These are phyloP conservation scores for Cardiocondyla obscurior DNA, from an alignment of 1,140 invertebrate genomes.

Conservation along the genomic window DNA sequence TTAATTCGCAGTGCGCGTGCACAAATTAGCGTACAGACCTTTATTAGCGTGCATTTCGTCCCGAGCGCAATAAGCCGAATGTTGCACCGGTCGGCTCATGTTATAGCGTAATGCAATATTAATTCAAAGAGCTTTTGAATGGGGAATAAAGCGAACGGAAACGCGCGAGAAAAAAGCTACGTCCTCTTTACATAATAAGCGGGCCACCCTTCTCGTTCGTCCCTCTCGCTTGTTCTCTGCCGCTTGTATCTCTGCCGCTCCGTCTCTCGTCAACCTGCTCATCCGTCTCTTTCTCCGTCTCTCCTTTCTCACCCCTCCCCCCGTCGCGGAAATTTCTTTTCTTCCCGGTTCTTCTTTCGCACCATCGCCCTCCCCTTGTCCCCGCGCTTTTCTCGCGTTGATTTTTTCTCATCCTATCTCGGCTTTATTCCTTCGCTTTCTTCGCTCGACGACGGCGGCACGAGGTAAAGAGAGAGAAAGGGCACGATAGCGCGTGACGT, in stretches of 20 bases:
- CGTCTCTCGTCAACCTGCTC: slow-evolving; percentile 34
- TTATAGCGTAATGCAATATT: slow-evolving; percentile 75
- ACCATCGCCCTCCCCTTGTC: background rate
- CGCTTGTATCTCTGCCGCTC: slow-evolving; percentile 36
- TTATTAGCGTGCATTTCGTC: slow-evolving; percentile 26
- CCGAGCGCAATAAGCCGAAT: slow-evolving; percentile 34
- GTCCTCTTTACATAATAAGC: slow-evolving; percentile 78
- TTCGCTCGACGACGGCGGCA: slow-evolving; percentile 6
- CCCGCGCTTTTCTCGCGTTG: background rate
- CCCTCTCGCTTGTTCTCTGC: slow-evolving; percentile 29
- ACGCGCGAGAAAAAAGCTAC: slow-evolving; percentile 65
- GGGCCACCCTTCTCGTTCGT: slow-evolving; percentile 15
- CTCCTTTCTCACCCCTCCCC: background rate
- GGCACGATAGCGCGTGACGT: slow-evolving; percentile 59
- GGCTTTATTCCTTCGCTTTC: slow-evolving; percentile 17
- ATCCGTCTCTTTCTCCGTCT: background rate
- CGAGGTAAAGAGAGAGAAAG: slow-evolving; percentile 4
- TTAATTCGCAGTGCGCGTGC: background rate
- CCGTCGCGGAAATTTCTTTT: slow-evolving; percentile 41
- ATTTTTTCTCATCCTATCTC: slow-evolving; percentile 28
- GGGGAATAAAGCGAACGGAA: slow-evolving; percentile 69
- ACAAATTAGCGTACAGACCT: background rate
- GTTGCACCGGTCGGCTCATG: slow-evolving; percentile 3
- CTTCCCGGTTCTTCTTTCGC: background rate
- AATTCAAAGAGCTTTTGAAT: slow-evolving; percentile 76